phyloP scores from a whole-genome alignment of 1,140 invertebrate genomes.

The Anagrus nilaparvatae region DNA sequence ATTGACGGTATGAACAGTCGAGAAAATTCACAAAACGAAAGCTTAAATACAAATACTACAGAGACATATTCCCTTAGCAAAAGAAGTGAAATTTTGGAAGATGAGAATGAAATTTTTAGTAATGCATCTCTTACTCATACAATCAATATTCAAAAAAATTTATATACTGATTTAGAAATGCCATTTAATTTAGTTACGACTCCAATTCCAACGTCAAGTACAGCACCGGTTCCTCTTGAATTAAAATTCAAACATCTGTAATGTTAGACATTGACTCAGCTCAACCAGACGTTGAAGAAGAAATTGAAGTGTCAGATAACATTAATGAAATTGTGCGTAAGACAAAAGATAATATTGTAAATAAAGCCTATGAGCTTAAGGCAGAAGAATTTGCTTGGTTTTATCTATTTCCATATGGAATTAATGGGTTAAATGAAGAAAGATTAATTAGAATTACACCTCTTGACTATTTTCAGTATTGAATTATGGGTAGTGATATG shows the following conservation, averaged over 20 bases:
- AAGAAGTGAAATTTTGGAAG: no score
- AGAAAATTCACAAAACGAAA: no score
- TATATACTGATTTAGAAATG: neutral
- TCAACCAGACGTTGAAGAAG: constrained; percentile 29
- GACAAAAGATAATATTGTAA: constrained; percentile 30
- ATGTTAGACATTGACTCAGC: constrained; percentile 24
- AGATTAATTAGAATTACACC: neutral
- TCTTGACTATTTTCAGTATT: neutral
- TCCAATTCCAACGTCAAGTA: neutral
- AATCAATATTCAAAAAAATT: neutral
- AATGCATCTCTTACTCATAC: neutral
- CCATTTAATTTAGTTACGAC: neutral
- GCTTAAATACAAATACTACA: no score
- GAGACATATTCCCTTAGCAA: no score
- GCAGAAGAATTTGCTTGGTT: constrained; percentile 36
- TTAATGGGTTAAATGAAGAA: neutral
- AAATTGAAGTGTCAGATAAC: constrained; percentile 24
- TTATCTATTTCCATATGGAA: constrained; percentile 20
- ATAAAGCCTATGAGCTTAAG: constrained; percentile 26
- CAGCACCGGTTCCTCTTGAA: neutral
- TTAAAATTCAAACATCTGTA: constrained; percentile 24
- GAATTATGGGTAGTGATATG: neutral
- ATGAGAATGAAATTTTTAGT: neutral
- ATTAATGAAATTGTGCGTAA: constrained; percentile 27
- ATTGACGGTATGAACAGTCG: no score